Evolutionary conservation across 2,113 vertebrate genomes (phyloP), one percentile per base, ranked within the genome.

Genomic region (Hippocampus abdominalis): DNA sequence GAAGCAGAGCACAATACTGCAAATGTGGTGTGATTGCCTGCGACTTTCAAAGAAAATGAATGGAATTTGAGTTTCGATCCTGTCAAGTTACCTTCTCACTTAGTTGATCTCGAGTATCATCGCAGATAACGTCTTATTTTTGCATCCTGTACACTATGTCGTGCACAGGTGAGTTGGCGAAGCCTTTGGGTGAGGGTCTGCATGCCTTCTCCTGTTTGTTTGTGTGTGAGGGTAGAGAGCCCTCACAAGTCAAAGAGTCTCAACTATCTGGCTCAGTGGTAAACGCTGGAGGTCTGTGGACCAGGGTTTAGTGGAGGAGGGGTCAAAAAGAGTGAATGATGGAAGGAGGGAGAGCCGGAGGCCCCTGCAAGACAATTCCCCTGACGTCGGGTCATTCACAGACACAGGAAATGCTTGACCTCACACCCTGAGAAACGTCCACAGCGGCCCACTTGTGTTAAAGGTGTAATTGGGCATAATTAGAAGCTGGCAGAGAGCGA

Each of bases 351-450:
- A 68, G 69, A 69, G 67, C 67, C 54, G 75, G 82, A 81, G 79
- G 77, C 79, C 83, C 79, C 76, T 73, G 65, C 79, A 81, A 78
- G 83, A 87, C 88, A 88, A 85, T 89, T 89, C 83, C 85, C 81
- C 74, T 56, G 85, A 88, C 77, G 83, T 79, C 54, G 80, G 83
- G 84, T 85, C 86, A 89, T 90, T 88, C 81, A 86, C 73, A 87
- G 89, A 88, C 84, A 86, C 88, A 91, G 91, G 92, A 92, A 91
- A 91, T 93, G 88, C 89, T 92, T 91, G 89, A 89, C 89, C 89
- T 91, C 84, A 87, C 90, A 90, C 88, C 86, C 89, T 86, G 83
- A 86, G 86, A 89, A 89, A 90, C 83, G 77, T 85, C 81, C 80
- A 88, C 89, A 91, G 89, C 84, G 77, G 89, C 72, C 86, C 84